Percentiles rank a stretch among this genome's conserved stretches.
Conservation (phyloP, 2,113 vertebrate species). For the Casuarius casuarius region DNA sequence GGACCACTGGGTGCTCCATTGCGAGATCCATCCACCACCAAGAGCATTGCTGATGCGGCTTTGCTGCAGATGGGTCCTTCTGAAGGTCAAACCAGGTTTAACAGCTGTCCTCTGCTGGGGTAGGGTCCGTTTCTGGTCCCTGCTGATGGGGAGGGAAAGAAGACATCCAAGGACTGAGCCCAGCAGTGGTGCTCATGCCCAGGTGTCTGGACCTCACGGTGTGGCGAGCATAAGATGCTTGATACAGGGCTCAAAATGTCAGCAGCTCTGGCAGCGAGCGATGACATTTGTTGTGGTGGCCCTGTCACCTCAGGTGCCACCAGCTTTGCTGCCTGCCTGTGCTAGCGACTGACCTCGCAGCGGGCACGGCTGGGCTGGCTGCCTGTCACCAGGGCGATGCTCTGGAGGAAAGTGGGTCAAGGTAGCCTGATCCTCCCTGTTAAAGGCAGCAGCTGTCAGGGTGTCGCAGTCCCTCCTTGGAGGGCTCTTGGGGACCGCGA, state of each 20-base stretch:
- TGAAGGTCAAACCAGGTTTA: neutral
- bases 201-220: neutral
- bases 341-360: accelerated
- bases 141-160: neutral
- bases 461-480: accelerated
- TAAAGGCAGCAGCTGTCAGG: neutral
- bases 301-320: accelerated
- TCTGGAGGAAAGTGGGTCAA: neutral
- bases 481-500: neutral
- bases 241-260: neutral
- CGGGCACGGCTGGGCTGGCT: neutral
- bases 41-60: neutral
- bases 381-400: neutral
- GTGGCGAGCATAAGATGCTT: neutral
- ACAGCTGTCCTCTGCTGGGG: neutral
- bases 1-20: accelerated
- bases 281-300: neutral
- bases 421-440: neutral
- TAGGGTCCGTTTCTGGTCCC: accelerated
- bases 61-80: neutral
- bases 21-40: neutral
- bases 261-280: accelerated
- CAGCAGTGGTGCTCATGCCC: neutral
- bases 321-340: neutral
- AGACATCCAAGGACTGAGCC: neutral